These are phyloP conservation scores for Lithosia quadra DNA, from an alignment of 2,888 invertebrate genomes.

Conservation along the genomic window DNA sequence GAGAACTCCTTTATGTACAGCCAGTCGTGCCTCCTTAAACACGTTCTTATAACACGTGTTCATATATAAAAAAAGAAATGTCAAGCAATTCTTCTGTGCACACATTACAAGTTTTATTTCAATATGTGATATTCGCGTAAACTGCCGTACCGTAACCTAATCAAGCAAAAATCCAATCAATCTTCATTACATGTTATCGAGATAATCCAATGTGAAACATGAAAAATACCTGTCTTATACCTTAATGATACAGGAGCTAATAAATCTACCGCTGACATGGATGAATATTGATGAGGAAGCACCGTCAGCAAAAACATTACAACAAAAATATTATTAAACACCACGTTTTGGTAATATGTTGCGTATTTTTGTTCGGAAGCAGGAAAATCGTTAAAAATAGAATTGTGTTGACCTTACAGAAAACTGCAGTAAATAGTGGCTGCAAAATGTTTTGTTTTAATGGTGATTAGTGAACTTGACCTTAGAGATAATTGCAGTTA, in stretches of 20 bases:
- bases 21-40: too few species aligned
- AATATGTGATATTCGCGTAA: too few species aligned
- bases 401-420: not conserved
- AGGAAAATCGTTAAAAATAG: not conserved
- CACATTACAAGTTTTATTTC: too few species aligned
- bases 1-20: too few species aligned
- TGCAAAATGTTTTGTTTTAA: too few species aligned
- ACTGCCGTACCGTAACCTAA: too few species aligned
- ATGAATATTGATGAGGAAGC: constrained; percentile 75
- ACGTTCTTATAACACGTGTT: too few species aligned
- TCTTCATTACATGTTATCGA: constrained; percentile 54
- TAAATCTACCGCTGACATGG: constrained; percentile 70
- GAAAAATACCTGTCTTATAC: constrained; percentile 49
- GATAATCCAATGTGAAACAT: constrained; percentile 52
- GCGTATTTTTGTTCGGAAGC: not conserved
- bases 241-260: constrained; percentile 68
- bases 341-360: constrained; percentile 9
- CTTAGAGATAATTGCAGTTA: not conserved
- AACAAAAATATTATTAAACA: constrained; percentile 27
- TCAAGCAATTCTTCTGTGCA: too few species aligned
- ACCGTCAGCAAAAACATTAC: constrained; percentile 41
- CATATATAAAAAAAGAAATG: too few species aligned
- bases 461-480: not conserved
- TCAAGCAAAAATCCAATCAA: constrained; percentile 40
- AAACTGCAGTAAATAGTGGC: not conserved